These are phyloP conservation scores for Melieria omissa DNA, from an alignment of 2,888 invertebrate species.

Conservation along the genomic window DNA sequence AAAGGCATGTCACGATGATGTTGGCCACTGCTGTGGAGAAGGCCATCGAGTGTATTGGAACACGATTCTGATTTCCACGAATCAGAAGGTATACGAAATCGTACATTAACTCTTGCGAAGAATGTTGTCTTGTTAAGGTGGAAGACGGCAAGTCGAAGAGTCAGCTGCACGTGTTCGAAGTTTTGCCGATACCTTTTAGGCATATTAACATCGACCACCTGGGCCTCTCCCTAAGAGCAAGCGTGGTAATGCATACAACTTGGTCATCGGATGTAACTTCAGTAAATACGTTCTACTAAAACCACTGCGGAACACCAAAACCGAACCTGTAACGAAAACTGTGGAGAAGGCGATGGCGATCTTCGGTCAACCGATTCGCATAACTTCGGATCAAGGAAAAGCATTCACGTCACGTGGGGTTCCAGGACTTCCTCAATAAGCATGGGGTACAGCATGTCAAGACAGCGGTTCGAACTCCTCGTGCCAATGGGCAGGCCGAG, in stretches of 20 bases:
- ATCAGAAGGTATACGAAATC: conserved; percentile 40
- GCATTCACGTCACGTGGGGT: conserved; percentile 30
- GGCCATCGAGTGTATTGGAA: background rate
- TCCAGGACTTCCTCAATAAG: conserved; percentile 20
- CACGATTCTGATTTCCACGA: conserved; percentile 24
- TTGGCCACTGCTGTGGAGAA: conserved; percentile 19
- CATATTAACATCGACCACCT: conserved; percentile 35
- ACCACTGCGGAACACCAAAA: conserved; percentile 8
- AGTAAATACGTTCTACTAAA: conserved; percentile 17
- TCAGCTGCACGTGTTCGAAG: conserved; percentile 29
- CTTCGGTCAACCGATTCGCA: conserved; percentile 21
- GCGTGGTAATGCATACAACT: background rate
- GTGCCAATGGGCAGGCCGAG: conserved; percentile 22
- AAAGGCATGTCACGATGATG: conserved; percentile 17
- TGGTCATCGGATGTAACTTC: conserved; percentile 18
- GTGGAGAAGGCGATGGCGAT: conserved; percentile 11
- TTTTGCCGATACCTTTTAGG: conserved; percentile 33
- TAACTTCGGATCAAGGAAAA: conserved; percentile 34
- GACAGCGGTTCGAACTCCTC: conserved; percentile 30
- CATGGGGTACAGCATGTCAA: conserved; percentile 33
- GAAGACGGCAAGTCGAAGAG: conserved; percentile 25
- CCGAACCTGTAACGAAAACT: conserved; percentile 11
- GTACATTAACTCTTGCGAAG: conserved; percentile 38
- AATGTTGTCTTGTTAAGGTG: conserved; percentile 18
- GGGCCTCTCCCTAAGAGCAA: conserved; percentile 25